Conservation (phyloP, 2,888 invertebrate species). For the Tupiocoris notatus region DNA sequence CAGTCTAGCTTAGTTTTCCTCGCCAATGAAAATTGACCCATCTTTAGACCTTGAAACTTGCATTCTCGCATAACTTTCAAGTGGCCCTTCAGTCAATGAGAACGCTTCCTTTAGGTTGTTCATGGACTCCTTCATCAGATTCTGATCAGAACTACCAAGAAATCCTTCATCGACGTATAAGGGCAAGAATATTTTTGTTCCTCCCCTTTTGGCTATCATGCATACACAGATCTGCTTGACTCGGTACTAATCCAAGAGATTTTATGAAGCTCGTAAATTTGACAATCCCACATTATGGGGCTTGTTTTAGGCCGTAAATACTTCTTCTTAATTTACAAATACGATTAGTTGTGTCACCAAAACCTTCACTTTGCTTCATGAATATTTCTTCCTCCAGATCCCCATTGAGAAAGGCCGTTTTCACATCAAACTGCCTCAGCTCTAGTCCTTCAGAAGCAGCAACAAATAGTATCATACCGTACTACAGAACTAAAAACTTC, state of each 20-base stretch:
- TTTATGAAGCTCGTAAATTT: neutral
- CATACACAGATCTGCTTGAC: neutral
- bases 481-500: neutral
- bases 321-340: no score
- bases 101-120: no score
- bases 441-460: no score
- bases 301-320: neutral
- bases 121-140: neutral
- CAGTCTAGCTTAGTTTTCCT: neutral
- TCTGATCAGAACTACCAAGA: neutral
- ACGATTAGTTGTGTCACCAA: no score
- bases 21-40: neutral
- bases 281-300: neutral
- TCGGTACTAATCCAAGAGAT: neutral
- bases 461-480: no score
- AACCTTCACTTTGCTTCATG: no score
- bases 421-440: no score
- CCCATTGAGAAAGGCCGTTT: no score
- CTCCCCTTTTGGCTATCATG: neutral
- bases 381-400: no score
- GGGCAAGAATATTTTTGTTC: neutral
- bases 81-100: no score
- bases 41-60: no score
- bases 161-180: neutral
- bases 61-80: no score